A percentile compares a stretch with the other conserved stretches of the same genome.
Evolutionary conservation across 2,797 vertebrate species (phyloP).

Genomic region (Lithobates pipiens): DNA sequence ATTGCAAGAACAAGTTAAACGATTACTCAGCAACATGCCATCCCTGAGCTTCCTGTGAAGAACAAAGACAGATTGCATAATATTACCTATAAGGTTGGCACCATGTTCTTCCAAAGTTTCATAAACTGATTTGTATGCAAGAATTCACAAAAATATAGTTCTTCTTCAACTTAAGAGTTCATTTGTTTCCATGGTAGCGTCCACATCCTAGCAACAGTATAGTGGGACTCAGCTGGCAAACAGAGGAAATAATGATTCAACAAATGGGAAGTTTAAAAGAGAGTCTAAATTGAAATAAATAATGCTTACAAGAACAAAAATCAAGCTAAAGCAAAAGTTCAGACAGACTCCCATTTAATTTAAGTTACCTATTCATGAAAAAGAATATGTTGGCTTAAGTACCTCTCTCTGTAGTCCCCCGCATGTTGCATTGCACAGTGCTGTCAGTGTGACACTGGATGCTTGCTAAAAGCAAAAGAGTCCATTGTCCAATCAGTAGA

Average conservation of each 20-base stretch:
- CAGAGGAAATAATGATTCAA: slow-evolving; percentile 66
- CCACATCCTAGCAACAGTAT: slow-evolving; percentile 76
- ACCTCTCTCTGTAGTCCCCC: neutral
- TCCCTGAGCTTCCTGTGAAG: neutral
- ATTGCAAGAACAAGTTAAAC: neutral
- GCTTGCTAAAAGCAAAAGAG: too few species aligned
- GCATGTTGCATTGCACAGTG: neutral
- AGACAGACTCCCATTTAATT: neutral
- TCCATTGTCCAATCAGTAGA: neutral
- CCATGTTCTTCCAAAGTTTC: slow-evolving; percentile 34
- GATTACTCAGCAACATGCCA: neutral
- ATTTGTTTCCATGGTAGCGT: slow-evolving; percentile 78
- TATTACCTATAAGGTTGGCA: slow-evolving; percentile 26
- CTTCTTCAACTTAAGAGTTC: slow-evolving; percentile 69
- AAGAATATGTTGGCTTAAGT: neutral
- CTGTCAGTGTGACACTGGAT: neutral
- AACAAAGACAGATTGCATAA: slow-evolving; percentile 32
- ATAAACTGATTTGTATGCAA: slow-evolving; percentile 31
- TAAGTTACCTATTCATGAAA: neutral
- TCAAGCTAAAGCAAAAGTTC: neutral
- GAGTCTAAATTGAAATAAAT: slow-evolving; percentile 30
- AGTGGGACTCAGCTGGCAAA: slow-evolving; percentile 71
- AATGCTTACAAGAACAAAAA: neutral
- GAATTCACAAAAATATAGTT: slow-evolving; percentile 27
- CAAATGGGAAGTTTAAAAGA: slow-evolving; percentile 59